Conservation (phyloP, 2,888 invertebrate species). For the Chelonus formosanus region DNA sequence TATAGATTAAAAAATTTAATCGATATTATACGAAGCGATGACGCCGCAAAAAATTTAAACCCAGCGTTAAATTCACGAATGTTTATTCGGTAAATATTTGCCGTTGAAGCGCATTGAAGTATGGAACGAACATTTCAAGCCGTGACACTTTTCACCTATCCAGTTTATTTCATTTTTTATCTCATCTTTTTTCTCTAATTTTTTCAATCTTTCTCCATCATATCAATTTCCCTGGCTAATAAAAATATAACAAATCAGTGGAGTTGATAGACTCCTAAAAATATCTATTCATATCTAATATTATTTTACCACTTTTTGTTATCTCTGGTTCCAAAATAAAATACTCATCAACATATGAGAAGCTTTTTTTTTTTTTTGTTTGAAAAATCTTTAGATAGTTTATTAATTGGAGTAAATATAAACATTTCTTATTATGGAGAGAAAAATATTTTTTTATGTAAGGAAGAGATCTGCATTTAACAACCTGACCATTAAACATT, state of each 20-base stretch:
- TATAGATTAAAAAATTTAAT: not conserved
- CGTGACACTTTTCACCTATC: conserved; percentile 14
- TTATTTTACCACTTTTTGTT: too few relatives aligned
- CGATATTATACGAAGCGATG: conserved; percentile 9
- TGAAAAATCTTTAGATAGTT: too few relatives aligned
- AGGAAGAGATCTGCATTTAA: conserved; percentile 57
- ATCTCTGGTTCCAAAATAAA: too few relatives aligned
- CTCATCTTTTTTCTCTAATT: not conserved
- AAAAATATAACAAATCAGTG: too few relatives aligned
- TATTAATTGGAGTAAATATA: too few relatives aligned
- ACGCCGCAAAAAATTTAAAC: conserved; percentile 32
- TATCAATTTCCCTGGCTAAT: too few relatives aligned
- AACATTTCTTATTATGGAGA: not conserved
- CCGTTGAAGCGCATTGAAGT: conserved; percentile 42
- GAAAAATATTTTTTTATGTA: conserved; percentile 6
- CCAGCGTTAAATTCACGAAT: conserved; percentile 35
- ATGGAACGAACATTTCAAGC: conserved; percentile 37
- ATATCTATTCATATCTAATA: too few relatives aligned
- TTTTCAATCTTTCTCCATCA: not conserved
- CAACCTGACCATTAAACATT: conserved; percentile 61
- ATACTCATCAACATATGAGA: too few relatives aligned
- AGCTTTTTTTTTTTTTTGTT: too few relatives aligned
- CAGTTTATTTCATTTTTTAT: not conserved
- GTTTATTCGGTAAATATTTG: conserved; percentile 51
- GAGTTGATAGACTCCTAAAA: too few relatives aligned